Evolutionary conservation across 2,888 invertebrate genomes (phyloP).

Genomic region (Petrophora chlorosata): DNA sequence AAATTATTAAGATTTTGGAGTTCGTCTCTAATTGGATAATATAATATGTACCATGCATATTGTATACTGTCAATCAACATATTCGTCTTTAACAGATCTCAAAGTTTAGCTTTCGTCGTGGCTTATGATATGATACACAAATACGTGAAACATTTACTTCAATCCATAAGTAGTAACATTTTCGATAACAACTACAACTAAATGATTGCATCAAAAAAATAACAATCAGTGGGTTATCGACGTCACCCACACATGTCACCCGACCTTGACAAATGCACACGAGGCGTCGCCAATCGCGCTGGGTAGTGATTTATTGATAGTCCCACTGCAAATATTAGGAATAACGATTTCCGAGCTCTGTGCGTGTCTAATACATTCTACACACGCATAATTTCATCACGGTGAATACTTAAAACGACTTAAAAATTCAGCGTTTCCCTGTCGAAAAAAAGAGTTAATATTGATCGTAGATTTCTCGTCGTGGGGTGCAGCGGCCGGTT

Average conservation of each 20-base stretch:
- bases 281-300: conserved; percentile 42
- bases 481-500: conserved; percentile 84
- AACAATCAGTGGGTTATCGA: conserved; percentile 26
- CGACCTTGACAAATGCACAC: conserved; percentile 72
- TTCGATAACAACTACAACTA: not conserved
- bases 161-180: not conserved
- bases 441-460: conserved; percentile 84
- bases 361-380: conserved; percentile 49
- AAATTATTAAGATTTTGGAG: too few relatives aligned
- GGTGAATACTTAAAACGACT: conserved; percentile 68
- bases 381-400: conserved; percentile 49
- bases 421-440: conserved; percentile 80
- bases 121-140: too few relatives aligned
- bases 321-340: conserved; percentile 52
- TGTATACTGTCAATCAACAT: too few relatives aligned
- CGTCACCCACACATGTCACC: conserved; percentile 65
- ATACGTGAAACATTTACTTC: too few relatives aligned
- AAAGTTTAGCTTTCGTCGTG: too few relatives aligned
- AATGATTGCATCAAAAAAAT: conserved; percentile 5
- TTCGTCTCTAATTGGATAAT: too few relatives aligned
- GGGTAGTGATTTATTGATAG: conserved; percentile 58
- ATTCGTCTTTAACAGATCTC: too few relatives aligned
- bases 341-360: conserved; percentile 22
- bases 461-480: conserved; percentile 84
- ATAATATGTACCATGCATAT: too few relatives aligned